Evolutionary conservation across 2,113 vertebrate genomes (phyloP), one percentile per base, ranked within the genome.

Genomic region (Mohoua ochrocephala): DNA sequence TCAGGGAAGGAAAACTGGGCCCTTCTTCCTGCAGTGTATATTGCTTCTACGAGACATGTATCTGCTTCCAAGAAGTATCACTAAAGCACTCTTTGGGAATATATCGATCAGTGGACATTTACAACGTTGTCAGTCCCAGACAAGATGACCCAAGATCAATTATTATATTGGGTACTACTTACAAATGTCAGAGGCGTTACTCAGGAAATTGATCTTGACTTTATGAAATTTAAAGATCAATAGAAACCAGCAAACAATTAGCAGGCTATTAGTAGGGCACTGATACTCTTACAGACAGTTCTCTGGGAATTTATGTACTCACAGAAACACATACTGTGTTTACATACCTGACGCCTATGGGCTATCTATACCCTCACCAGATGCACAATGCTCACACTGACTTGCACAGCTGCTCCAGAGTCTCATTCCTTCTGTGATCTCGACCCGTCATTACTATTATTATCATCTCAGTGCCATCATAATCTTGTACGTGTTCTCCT

Each of bases 171-270:
- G 15, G 26, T 52, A 27, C 65, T 91, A 82, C 76, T 89, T 93
- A 97, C 33, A 71, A 87, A 96, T 52, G 81, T 91, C 94, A 94
- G 84, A 95, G 53, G 39, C 60, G 94, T 76, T 90, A 89, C 56
- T 77, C 92, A 87, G 76, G 37, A 68, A 91, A 90, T 68, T 91
- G 77, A 95, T 94, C 47, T 52, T 87, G 69, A 91, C 81, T 90
- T 95, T 42, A 93, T 84, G 84, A 91, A 93, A 88, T 89, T 74
- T 94, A 75, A 97, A 95, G 84, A 94, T 96, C 80, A 93, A 94
- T 83, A 96, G 84, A 78, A 91, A 74, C 65, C 82, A 94, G 45
- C 42, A 74, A 76, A 82, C 91, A 95, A 94, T 94, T 93, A 97
- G 42, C 54, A 81, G 64, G 57, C 63, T 90, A 73, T 96, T 94